A percentile compares a stretch with the other conserved stretches of the same genome.
phyloP scores from a whole-genome alignment of 2,888 invertebrate genomes.

The Andrena chrysosceles region DNA sequence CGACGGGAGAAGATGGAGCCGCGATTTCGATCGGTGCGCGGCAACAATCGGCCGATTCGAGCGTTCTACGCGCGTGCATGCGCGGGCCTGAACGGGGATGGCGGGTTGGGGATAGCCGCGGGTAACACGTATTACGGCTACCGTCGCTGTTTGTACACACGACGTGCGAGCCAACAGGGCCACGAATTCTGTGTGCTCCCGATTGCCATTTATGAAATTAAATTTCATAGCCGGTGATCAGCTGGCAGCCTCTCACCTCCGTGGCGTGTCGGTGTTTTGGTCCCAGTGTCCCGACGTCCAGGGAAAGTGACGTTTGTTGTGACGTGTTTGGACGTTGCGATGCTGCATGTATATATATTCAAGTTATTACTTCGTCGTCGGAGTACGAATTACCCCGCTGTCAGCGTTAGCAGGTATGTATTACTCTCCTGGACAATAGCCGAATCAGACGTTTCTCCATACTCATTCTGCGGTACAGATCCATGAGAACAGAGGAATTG shows the following conservation, averaged over 20 bases:
- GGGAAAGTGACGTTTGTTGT: neutral
- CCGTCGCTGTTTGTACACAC: conserved; percentile 64
- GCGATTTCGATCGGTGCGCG: conserved; percentile 30
- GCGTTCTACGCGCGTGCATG: neutral
- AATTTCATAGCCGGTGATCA: conserved; percentile 64
- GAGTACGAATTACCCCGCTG: no score
- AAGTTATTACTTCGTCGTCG: no score
- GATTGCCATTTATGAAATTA: conserved; percentile 77
- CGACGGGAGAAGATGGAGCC: conserved; percentile 28
- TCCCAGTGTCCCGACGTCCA: neutral
- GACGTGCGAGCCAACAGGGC: conserved; percentile 49
- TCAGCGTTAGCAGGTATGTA: no score
- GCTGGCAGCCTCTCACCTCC: conserved; percentile 30
- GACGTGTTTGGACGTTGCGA: no score
- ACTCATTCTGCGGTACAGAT: no score
- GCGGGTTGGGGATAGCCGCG: conserved; percentile 31
- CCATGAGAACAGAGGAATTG: neutral
- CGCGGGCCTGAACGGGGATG: conserved; percentile 3
- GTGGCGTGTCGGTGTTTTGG: neutral
- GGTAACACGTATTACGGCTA: conserved; percentile 56
- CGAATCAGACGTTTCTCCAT: no score
- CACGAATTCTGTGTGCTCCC: conserved; percentile 40
- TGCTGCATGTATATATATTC: no score
- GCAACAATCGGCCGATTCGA: conserved; percentile 41
- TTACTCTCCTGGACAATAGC: no score